phyloP scores from a whole-genome alignment of 2,888 invertebrate species.

The Automeris io region DNA sequence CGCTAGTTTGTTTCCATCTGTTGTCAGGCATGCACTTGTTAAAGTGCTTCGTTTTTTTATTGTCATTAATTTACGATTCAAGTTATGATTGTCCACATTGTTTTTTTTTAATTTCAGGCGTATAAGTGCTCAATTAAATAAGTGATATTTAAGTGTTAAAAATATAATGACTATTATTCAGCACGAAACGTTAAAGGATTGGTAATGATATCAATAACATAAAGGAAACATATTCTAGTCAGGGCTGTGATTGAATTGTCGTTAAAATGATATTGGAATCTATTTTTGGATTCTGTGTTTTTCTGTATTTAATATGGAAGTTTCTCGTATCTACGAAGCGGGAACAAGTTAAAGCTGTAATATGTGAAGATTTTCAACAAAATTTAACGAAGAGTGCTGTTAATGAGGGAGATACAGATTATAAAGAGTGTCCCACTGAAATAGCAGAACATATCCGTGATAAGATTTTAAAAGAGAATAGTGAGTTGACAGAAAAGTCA shows the following conservation, averaged over 20 bases:
- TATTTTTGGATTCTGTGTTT: slow-evolving; percentile 50
- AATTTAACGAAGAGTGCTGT: slow-evolving; percentile 2
- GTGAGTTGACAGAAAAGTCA: neutral
- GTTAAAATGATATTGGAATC: slow-evolving; percentile 60
- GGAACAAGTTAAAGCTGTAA: slow-evolving; percentile 15
- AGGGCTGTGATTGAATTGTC: slow-evolving; percentile 49
- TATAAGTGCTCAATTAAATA: slow-evolving; percentile 18
- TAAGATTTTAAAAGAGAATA: neutral
- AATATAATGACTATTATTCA: slow-evolving; percentile 30
- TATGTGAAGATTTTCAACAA: slow-evolving; percentile 12
- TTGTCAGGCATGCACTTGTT: slow-evolving; percentile 33
- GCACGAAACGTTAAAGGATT: slow-evolving; percentile 39
- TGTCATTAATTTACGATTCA: slow-evolving; percentile 6
- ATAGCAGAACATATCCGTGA: neutral
- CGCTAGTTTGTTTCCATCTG: slow-evolving; percentile 44
- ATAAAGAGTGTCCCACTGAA: neutral
- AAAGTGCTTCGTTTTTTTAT: slow-evolving; percentile 18
- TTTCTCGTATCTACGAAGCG: slow-evolving; percentile 34
- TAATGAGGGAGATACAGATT: neutral
- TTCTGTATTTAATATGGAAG: slow-evolving; percentile 57
- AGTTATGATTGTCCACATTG: neutral
- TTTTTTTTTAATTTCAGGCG: neutral
- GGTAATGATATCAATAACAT: slow-evolving; percentile 27
- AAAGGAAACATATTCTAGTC: slow-evolving; percentile 41
- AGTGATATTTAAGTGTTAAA: slow-evolving; percentile 34